Conservation (phyloP, 2,888 invertebrate genomes). For the Leuctra nigra region DNA sequence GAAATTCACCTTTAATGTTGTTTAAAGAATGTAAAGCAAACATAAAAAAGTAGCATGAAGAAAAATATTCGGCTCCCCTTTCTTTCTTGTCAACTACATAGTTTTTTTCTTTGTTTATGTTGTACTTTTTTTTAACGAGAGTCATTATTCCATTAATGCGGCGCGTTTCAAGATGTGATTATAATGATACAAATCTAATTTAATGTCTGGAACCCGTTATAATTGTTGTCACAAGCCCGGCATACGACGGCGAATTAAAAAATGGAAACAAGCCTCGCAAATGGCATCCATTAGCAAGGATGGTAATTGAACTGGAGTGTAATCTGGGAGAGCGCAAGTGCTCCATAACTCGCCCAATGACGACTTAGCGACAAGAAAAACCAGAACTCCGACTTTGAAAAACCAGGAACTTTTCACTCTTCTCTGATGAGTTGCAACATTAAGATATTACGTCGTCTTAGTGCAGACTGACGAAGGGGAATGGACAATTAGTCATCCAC, state of each 20-base stretch:
- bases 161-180: slow-evolving; percentile 18
- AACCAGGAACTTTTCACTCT: slow-evolving; percentile 17
- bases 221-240: slow-evolving; percentile 19
- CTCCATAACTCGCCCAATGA: too few species aligned
- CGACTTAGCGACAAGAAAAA: too few species aligned
- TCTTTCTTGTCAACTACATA: too few species aligned
- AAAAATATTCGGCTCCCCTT: too few species aligned
- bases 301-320: too few species aligned
- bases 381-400: too few species aligned
- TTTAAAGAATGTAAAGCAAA: too few species aligned
- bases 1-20: too few species aligned
- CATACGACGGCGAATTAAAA: neutral
- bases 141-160: slow-evolving; percentile 2
- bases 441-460: slow-evolving; percentile 18
- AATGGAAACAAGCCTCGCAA: slow-evolving; percentile 3
- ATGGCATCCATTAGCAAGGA: neutral
- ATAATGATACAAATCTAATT: slow-evolving; percentile 27
- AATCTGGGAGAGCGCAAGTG: too few species aligned
- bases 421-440: slow-evolving; percentile 27
- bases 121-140: too few species aligned
- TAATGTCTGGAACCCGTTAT: slow-evolving; percentile 19
- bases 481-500: slow-evolving; percentile 41
- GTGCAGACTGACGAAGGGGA: slow-evolving; percentile 2
- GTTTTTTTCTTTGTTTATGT: too few species aligned
- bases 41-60: too few species aligned